Evolutionary conservation across 2,113 vertebrate genomes (phyloP).

Genomic region (Cariama cristata): DNA sequence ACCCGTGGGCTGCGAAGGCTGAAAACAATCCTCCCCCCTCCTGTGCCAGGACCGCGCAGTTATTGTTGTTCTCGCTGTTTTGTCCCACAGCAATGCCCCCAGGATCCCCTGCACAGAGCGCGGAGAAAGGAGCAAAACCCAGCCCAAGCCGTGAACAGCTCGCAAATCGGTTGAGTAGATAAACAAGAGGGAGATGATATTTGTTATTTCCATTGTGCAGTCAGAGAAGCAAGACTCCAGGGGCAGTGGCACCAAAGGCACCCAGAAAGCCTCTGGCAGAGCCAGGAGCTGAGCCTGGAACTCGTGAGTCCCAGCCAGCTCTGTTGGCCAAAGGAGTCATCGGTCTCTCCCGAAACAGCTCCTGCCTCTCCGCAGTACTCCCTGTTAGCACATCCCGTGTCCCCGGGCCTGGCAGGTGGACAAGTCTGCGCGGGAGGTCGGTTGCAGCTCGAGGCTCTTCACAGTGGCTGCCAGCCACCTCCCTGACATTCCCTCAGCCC

Average conservation of each 20-base stretch:
- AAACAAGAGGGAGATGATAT: background rate
- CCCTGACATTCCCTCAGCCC: background rate
- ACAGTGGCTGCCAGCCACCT: background rate
- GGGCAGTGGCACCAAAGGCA: background rate
- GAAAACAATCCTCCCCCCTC: slow-evolving; percentile 21
- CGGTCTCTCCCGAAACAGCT: background rate
- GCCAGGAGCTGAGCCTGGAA: background rate
- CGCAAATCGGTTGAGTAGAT: background rate
- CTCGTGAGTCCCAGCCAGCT: background rate
- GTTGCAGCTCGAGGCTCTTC: background rate
- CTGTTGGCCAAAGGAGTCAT: background rate
- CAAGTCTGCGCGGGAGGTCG: accelerated
- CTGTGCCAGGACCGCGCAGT: background rate
- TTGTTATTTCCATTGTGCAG: background rate
- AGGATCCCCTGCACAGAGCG: accelerated
- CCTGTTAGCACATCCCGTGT: background rate
- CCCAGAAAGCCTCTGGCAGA: background rate
- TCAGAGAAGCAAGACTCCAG: background rate
- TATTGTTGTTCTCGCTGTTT: background rate
- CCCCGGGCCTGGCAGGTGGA: background rate
- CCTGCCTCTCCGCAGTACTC: background rate
- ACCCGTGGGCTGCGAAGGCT: background rate
- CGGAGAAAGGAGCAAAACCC: background rate
- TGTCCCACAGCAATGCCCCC: background rate
- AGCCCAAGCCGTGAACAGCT: background rate